Evolutionary conservation across 2,797 vertebrate species (phyloP).

Genomic region (Eospalax fontanierii): DNA sequence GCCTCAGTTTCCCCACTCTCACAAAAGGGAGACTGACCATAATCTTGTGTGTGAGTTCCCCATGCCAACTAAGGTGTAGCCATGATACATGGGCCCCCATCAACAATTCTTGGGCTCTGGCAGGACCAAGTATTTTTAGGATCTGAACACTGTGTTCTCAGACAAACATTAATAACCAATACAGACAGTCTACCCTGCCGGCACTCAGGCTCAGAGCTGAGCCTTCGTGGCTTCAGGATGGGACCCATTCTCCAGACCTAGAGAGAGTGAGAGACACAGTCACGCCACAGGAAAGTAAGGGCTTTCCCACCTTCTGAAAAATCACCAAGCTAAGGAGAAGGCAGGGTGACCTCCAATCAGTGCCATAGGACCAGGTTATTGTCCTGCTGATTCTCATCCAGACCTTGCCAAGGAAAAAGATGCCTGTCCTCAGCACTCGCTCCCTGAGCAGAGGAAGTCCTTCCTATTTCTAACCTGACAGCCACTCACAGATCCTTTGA

Average conservation of each 20-base stretch:
- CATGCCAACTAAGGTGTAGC: neutral
- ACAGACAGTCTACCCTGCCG: slow-evolving; percentile 3
- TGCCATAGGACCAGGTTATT: slow-evolving; percentile 17
- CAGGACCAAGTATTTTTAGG: slow-evolving; percentile 69
- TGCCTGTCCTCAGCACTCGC: neutral
- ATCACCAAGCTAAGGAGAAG: neutral
- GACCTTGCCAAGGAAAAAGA: slow-evolving; percentile 13
- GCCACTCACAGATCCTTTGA: slow-evolving; percentile 5
- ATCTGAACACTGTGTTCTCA: slow-evolving; percentile 61
- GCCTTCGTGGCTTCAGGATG: neutral
- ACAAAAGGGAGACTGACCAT: neutral
- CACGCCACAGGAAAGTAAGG: neutral
- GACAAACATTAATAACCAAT: slow-evolving; percentile 75
- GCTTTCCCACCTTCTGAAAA: slow-evolving; percentile 5
- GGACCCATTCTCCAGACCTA: neutral
- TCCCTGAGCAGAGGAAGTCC: slow-evolving; percentile 48
- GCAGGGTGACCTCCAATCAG: slow-evolving; percentile 14
- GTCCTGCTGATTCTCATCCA: neutral
- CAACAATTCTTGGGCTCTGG: slow-evolving; percentile 40
- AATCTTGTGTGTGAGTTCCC: neutral
- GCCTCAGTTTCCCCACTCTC: neutral
- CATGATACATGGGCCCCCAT: neutral
- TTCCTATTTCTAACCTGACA: slow-evolving; percentile 40
- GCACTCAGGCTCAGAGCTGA: slow-evolving; percentile 4
- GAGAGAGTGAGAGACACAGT: neutral